These are phyloP conservation scores for Hetaerina titia DNA, from an alignment of 2,888 invertebrate genomes.

Conservation along the genomic window DNA sequence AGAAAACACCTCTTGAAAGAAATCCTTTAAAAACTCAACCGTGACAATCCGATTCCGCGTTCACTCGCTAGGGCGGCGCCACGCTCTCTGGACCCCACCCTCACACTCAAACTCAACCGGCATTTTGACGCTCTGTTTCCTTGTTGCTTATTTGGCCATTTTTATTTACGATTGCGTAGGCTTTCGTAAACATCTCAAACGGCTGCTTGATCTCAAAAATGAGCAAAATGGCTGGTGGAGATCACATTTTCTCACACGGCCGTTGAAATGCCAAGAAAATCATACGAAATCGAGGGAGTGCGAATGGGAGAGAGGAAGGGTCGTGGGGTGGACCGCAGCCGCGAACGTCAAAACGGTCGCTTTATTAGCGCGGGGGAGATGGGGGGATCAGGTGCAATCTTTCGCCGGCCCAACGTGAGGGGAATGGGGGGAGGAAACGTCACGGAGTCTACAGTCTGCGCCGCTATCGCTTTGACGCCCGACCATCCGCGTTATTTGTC, in stretches of 20 bases:
- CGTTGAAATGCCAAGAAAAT: neutral
- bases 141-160: neutral
- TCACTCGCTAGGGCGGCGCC: slow-evolving; percentile 36
- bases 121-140: slow-evolving; percentile 16
- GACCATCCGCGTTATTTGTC: neutral
- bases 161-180: neutral
- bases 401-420: neutral
- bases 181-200: neutral
- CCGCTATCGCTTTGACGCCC: neutral
- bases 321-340: neutral
- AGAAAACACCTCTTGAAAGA: too few species aligned
- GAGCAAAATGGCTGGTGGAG: neutral
- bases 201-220: neutral
- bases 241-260: neutral
- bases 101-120: neutral
- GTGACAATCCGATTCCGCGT: neutral
- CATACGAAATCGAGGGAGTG: neutral
- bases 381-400: neutral
- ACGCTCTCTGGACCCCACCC: slow-evolving; percentile 33
- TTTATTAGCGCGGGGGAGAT: neutral
- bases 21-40: too few species aligned
- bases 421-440: neutral
- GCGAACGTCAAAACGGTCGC: neutral
- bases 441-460: neutral
- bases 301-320: neutral